Evolutionary conservation across 2,113 vertebrate genomes (phyloP).

Genomic region (Ovis canadensis): DNA sequence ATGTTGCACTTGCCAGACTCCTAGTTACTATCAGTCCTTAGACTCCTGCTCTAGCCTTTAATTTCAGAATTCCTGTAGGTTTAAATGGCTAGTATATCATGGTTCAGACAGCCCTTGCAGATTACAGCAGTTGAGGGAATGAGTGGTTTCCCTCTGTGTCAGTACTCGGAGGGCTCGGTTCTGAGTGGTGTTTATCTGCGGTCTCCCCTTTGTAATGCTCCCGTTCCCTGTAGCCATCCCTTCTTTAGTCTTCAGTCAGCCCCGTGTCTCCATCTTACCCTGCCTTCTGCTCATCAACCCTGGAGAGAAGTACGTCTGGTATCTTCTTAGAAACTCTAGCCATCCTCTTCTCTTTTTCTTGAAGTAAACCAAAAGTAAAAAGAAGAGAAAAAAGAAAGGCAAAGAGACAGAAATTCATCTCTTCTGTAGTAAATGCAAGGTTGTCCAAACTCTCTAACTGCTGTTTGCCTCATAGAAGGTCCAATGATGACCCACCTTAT

Average conservation of each 20-base stretch:
- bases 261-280: rapidly evolving
- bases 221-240: rapidly evolving
- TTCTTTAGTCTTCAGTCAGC: neutral
- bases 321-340: neutral
- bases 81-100: neutral
- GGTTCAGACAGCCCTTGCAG: neutral
- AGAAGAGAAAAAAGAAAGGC: neutral
- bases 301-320: neutral
- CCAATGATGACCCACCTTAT: neutral
- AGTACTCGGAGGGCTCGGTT: neutral
- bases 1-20: neutral
- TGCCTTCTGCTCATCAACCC: neutral
- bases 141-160: neutral
- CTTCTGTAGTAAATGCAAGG: neutral
- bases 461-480: neutral
- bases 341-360: neutral
- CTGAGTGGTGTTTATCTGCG: rapidly evolving
- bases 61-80: neutral
- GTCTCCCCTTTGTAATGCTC: too few species aligned
- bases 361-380: neutral
- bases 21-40: neutral
- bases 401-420: neutral
- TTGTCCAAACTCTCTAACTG: rapidly evolving
- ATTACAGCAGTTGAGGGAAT: neutral
- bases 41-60: neutral